Percentiles rank a stretch among this genome's conserved stretches.
Evolutionary conservation across 2,113 vertebrate genomes (phyloP).

Genomic region (Xenus cinereus): DNA sequence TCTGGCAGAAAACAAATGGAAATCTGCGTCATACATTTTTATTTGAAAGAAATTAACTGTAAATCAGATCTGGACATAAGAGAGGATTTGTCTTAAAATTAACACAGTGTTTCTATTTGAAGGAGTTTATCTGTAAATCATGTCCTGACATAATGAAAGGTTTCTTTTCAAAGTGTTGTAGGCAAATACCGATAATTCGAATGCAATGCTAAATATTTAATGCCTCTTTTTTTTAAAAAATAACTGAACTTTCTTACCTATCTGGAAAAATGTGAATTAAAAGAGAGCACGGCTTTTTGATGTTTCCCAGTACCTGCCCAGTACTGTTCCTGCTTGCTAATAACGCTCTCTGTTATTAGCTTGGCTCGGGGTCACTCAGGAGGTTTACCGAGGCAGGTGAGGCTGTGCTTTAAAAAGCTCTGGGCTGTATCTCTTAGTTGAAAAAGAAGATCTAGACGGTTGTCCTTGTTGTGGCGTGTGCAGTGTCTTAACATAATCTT

Average conservation of each 20-base stretch:
- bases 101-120: background rate
- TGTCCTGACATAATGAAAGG: background rate
- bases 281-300: background rate
- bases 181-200: background rate
- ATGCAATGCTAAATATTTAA: background rate
- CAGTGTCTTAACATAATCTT: background rate
- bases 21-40: constrained; percentile 20
- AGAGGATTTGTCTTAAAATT: constrained; percentile 19
- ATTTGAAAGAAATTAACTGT: constrained; percentile 7
- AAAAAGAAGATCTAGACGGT: background rate
- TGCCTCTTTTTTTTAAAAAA: background rate
- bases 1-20: constrained; percentile 1
- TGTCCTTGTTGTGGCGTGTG: background rate
- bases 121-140: background rate
- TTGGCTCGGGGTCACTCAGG: background rate
- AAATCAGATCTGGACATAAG: constrained; percentile 22
- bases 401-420: background rate
- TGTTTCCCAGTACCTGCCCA: background rate
- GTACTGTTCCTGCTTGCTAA: background rate
- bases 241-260: background rate
- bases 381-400: background rate
- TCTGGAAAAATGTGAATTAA: background rate
- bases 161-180: background rate
- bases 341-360: background rate
- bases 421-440: background rate